Percentiles rank a stretch among this genome's conserved stretches.
These are phyloP conservation scores for Tetrao urogallus DNA, from an alignment of 2,113 vertebrate species.

Conservation along the genomic window DNA sequence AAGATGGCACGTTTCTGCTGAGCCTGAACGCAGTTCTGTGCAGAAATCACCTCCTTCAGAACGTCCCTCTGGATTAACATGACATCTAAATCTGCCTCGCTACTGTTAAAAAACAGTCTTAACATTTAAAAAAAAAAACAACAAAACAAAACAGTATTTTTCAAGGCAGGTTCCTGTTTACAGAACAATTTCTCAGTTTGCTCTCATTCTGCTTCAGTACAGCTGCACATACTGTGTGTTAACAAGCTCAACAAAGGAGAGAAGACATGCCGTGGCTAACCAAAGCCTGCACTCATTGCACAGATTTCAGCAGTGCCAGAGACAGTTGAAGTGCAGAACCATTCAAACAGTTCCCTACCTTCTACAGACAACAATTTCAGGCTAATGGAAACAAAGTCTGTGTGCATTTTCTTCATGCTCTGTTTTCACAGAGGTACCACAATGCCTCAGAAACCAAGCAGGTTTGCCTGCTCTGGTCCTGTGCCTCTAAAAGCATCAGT, in stretches of 20 bases:
- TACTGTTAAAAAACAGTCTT: background rate
- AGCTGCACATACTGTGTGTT: accelerated
- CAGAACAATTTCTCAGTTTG: background rate
- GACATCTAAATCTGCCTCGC: background rate
- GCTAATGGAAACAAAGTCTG: background rate
- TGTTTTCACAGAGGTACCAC: background rate
- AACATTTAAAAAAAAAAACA: too few relatives aligned
- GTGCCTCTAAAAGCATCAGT: background rate
- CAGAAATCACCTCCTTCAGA: background rate
- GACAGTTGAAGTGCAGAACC: background rate
- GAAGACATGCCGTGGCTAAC: background rate
- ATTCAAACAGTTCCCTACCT: background rate
- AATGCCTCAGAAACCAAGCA: background rate
- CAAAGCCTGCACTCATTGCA: background rate
- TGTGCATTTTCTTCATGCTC: accelerated
- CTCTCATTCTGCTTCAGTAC: accelerated
- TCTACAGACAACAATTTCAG: background rate
- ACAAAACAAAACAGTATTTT: background rate
- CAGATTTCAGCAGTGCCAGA: accelerated
- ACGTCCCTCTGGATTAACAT: background rate
- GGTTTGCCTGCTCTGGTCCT: background rate
- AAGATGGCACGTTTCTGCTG: background rate
- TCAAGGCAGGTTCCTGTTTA: background rate
- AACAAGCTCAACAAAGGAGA: accelerated
- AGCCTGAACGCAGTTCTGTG: background rate